Base-by-base conservation (phyloP, 2,888 invertebrate genomes). In the Leucoma salicis region DNA sequence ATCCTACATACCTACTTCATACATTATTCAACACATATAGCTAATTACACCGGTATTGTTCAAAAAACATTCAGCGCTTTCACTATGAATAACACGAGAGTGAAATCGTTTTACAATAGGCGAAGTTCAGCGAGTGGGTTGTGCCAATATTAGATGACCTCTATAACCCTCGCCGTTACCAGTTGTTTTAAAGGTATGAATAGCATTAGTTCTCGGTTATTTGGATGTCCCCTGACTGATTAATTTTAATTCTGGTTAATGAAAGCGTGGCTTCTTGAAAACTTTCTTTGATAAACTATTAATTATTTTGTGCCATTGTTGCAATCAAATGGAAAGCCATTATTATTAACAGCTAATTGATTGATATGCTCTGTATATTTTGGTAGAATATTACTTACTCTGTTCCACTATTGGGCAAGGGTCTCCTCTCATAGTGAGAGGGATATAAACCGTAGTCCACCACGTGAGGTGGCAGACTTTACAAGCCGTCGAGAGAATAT, bases 21-120 rank as follows among this genome's bases (percentile, higher is more conserved):
- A 31, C 46, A 36, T 54, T 49, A 53, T 50, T 54, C 50, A 53
- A 39, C 39, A 21, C 33, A 43, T 40, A 40, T 53, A 32, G 53
- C 45, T 61, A 60, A 66, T 58, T 43, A 57, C 58, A 37, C 46
- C 57, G 48, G 70, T 69, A 73, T 78, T 77, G 78, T 79, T 72
- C 65, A 61, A 42, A 59, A 57, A 55, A 51, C 57, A 63, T 66
- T 69, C 70, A 68, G 49, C 67, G 71, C 81, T 81, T 81, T 81
- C 81, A 71, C 80, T 70, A 53, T 70, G 74, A 74, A 70, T 74
- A 71, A 63, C 65, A 65, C 55, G 1, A 2, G 31, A 70, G 79
- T 71, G 79, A 81, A 81, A 81, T 78, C 78, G 74, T 65, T 74
- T 76, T 65, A 77, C 74, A 78, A 77, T 76, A 70, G 69, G 42